Evolutionary conservation across 1,140 invertebrate species (phyloP).

Genomic region (Drosophila melanica): DNA sequence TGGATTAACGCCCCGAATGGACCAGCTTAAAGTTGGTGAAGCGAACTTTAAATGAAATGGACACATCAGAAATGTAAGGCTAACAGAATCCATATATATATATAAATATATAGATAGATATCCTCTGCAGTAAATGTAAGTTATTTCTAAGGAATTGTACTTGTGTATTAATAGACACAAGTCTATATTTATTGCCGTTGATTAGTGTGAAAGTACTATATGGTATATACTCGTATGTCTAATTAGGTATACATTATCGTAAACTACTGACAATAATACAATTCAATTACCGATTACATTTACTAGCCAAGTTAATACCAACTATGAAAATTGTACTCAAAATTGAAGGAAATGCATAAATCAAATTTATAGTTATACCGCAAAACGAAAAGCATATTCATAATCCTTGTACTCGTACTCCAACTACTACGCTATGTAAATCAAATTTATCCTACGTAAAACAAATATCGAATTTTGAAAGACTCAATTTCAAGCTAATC

Average conservation of each 20-base stretch:
- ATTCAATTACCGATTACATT: constrained; percentile 78
- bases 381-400: constrained; percentile 36
- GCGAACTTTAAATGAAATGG: neutral
- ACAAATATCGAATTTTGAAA: constrained; percentile 23
- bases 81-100: neutral
- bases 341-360: constrained; percentile 39
- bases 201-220: constrained; percentile 14
- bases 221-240: constrained; percentile 45
- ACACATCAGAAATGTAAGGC: neutral
- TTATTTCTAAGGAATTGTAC: constrained; percentile 14
- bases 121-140: constrained; percentile 20
- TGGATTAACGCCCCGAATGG: constrained; percentile 30
- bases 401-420: constrained; percentile 9
- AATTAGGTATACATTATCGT: constrained; percentile 72
- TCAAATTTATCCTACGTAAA: constrained; percentile 23
- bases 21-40: neutral
- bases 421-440: constrained; percentile 7
- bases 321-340: constrained; percentile 8
- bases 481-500: constrained; percentile 27
- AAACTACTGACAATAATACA: constrained; percentile 83
- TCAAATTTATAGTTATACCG: constrained; percentile 70
- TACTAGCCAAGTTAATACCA: constrained; percentile 68
- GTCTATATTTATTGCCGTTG: constrained; percentile 17
- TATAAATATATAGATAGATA: neutral
- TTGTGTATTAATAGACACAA: constrained; percentile 12